Evolutionary conservation across 2,113 vertebrate species (phyloP), one percentile per base, ranked within the genome.

Genomic region (Protomyctophum bolini): DNA sequence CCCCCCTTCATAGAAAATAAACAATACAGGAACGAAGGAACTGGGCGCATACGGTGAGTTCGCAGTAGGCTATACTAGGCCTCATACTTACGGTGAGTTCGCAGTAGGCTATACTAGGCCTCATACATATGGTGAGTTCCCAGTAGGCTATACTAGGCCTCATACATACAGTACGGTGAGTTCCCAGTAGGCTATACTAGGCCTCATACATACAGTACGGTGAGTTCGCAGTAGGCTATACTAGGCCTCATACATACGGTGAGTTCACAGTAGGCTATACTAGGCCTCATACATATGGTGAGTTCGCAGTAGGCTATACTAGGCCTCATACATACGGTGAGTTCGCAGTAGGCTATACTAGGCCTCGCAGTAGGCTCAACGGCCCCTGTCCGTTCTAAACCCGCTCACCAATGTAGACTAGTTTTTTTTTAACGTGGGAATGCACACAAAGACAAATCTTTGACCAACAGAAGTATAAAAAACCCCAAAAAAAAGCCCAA

Each of bases 1-100:
- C 21, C 21, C 21, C 59, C 56, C 63, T 72, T 66, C 21, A 69
- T 45, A 62, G 59, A 80, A 73, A 70, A 71, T 66, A 75, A 79
- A 62, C 67, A 66, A 59, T 58, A 9, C 33, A 47, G 56, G 62
- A 48, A 21, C 48, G 56, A 66, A 28, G 21, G 49, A 8, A 57
- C 8, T 21, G 51, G 8, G 49, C 2, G 48, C 51, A 55, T 29
- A 54, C 46, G 58, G 46, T 49, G n/a, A 33, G 33, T 10, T n/a
- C n/a, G n/a, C n/a, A n/a, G n/a, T n/a, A 45, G 15, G 6, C 14
- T 21, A 46, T 33, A 29, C 10, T 11, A 49, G 63, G 47, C 49
- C 63, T 15, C 62, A 50, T n/a, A n/a, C n/a, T n/a, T 50, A 47
- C 47, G 10, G 49, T 56, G 11, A 33, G 71, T 79, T 70, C 12